Base-by-base conservation (phyloP, 2,888 invertebrate species). In the Agriopis leucophaearia region DNA sequence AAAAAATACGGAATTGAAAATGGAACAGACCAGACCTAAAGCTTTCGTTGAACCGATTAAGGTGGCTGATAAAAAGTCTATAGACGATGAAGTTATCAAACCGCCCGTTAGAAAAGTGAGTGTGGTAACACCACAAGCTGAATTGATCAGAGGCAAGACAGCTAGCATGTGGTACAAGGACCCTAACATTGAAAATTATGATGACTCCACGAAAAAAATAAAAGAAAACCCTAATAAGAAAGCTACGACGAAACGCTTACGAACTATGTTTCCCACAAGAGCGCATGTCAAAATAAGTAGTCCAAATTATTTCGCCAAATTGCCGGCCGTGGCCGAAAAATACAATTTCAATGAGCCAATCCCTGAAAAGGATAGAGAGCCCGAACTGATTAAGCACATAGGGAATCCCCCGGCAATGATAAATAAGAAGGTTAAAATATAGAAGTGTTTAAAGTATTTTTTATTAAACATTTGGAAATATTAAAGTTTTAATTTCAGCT, bases 311-410 rank as follows among this genome's bases (percentile, higher is more conserved):
- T 79, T 80, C 12, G 82, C 74, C 0, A 85, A 83, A 27, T 35
- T 87, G 4, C 87, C 88, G 0, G 79, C 77, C 1, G 71, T 86
- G 0, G 87, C 84, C 0, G 88, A 90, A 15, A 84, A 80, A 67
- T 91, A 90, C 52, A 82, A 89, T 56, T 89, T 90, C n/a, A 72
- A 87, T 38, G 91, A 91, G 65, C 88, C 90, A 0, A 66, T 91
- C 4, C 91, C 91, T 5, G 89, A 88, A 16, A 78, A 58, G 4
- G 90, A 90, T 57, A 78, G 87, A 18, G 81, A 82, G 38, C 78
- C 78, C 0, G 86, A 89, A 38, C 68, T 77, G 42, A 56, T 85
- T 1, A 84, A 81, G 16, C 71, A 78, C 36, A 70, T 84, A 3
- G 75, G 67, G 0, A 82, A 84, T 45, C 83, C 82, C 0, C 78